Evolutionary conservation across 2,797 vertebrate species (phyloP).

Genomic region (Borostomias antarcticus): DNA sequence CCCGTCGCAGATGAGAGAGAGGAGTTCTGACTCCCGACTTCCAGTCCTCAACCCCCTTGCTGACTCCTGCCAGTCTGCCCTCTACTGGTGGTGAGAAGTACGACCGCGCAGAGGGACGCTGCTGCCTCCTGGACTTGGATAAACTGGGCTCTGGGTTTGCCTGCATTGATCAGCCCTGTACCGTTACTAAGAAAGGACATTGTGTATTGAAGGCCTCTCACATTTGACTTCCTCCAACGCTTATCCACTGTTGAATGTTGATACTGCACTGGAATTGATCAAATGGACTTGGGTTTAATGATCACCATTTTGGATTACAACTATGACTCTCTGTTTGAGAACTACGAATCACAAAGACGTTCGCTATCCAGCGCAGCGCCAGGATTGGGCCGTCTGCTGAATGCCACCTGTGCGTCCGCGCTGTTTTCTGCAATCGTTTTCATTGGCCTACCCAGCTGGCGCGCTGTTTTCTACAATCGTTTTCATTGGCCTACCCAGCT

Average conservation of each 20-base stretch:
- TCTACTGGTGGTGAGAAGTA: constrained; percentile 44
- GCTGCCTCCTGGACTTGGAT: constrained; percentile 37
- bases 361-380: too few species aligned
- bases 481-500: neutral
- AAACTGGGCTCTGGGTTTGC: constrained; percentile 6
- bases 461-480: neutral
- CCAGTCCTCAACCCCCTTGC: constrained; percentile 6
- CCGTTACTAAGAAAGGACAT: neutral
- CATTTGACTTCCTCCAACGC: neutral
- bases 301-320: neutral
- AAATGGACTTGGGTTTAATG: neutral
- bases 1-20: neutral
- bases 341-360: neutral
- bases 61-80: constrained; percentile 42
- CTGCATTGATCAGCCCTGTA: neutral
- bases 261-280: neutral
- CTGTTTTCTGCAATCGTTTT: neutral
- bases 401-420: neutral
- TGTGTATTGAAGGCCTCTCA: neutral
- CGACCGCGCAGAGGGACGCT: constrained; percentile 32
- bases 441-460: neutral
- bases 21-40: neutral
- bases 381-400: too few species aligned
- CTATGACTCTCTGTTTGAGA: neutral
- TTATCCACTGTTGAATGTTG: neutral